Percentiles rank a stretch among this genome's conserved stretches.
Conservation (phyloP, 2,113 vertebrate species). For the Indicator indicator region DNA sequence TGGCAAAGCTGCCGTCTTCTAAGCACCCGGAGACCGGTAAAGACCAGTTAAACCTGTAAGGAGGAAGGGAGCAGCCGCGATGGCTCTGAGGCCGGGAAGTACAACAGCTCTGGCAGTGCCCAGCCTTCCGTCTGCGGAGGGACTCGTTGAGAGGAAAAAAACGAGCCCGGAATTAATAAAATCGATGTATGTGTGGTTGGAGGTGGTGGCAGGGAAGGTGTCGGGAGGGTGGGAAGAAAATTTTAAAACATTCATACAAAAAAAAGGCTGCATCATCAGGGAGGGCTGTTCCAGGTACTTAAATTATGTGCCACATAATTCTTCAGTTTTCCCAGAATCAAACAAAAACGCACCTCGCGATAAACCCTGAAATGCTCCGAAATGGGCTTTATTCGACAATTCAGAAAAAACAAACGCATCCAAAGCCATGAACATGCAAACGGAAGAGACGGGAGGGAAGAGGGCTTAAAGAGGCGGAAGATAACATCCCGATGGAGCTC, state of each 20-base stretch:
- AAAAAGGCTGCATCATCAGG: not conserved
- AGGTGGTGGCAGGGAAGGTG: not conserved
- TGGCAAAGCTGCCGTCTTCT: slow-evolving; percentile 3
- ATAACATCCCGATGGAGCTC: not conserved
- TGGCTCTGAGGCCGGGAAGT: not conserved
- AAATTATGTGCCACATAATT: not conserved
- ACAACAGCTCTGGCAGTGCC: not conserved
- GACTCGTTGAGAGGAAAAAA: not conserved
- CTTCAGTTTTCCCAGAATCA: not conserved
- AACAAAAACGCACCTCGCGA: not conserved
- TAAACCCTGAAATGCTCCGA: not conserved
- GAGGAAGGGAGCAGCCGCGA: not conserved
- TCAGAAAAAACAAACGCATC: not conserved
- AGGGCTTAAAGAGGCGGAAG: not conserved
- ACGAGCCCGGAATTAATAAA: not conserved
- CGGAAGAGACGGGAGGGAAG: not conserved
- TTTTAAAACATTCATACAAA: slow-evolving; percentile 7
- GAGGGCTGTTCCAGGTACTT: not conserved
- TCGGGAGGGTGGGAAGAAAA: not conserved
- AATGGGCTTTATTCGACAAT: rapidly evolving
- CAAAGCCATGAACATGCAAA: not conserved
- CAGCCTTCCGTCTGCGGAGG: not conserved
- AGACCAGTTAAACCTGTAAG: slow-evolving; percentile 42
- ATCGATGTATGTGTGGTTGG: not conserved
- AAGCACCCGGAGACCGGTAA: not conserved